These are phyloP conservation scores for Karalla daura DNA, from an alignment of 2,797 vertebrate species.

Conservation along the genomic window DNA sequence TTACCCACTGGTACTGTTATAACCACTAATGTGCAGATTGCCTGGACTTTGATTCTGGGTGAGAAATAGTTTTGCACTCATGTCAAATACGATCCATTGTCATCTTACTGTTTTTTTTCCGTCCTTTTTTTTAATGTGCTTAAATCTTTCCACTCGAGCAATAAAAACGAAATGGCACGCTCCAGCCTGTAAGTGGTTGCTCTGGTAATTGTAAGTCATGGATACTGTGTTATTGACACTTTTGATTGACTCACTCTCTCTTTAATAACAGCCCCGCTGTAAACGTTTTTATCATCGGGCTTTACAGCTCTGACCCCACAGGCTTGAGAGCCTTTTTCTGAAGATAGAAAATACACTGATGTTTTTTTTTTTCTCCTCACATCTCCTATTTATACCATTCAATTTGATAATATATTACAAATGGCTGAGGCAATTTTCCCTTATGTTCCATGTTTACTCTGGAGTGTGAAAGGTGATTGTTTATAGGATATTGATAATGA, in stretches of 20 bases:
- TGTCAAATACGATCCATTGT: not conserved
- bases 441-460: constrained; percentile 2
- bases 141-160: constrained; percentile 40
- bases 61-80: not conserved
- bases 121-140: constrained; percentile 43
- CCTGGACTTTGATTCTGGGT: not conserved
- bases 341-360: constrained; percentile 3
- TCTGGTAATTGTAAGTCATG: constrained; percentile 63
- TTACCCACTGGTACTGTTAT: too few relatives aligned
- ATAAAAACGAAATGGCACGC: constrained; percentile 57
- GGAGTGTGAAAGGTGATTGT: not conserved
- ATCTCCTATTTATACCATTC: not conserved
- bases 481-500: not conserved
- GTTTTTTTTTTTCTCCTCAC: not conserved
- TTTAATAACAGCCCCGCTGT: constrained; percentile 71
- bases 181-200: constrained; percentile 42
- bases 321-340: constrained; percentile 25
- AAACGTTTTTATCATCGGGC: constrained; percentile 69
- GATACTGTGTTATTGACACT: constrained; percentile 72
- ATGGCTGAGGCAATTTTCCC: not conserved
- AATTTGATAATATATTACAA: not conserved
- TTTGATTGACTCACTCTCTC: constrained; percentile 72
- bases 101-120: constrained; percentile 3
- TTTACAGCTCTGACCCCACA: constrained; percentile 59
- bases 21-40: not conserved